A percentile compares a stretch with the other conserved stretches of the same genome.
Evolutionary conservation across 2,888 invertebrate species (phyloP).

Genomic region (Xestia rhomboidea): DNA sequence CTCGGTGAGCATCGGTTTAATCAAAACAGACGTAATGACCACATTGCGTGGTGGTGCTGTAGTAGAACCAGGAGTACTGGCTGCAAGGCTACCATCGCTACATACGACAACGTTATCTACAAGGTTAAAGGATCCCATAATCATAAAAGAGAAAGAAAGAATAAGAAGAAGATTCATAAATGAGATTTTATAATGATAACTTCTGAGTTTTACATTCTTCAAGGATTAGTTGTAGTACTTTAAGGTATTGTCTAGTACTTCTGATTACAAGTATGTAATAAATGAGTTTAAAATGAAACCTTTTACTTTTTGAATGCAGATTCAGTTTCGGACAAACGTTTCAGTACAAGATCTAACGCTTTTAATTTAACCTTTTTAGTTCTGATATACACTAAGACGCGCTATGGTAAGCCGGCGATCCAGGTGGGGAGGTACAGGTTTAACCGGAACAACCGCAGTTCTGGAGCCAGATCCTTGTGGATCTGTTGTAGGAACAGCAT

Average conservation of each 20-base stretch:
- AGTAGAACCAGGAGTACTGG: constrained; percentile 17
- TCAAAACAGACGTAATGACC: constrained; percentile 45
- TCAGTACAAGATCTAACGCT: constrained; percentile 14
- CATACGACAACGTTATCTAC: too few species aligned
- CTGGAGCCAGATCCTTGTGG: constrained; percentile 77
- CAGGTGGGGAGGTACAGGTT: constrained; percentile 76
- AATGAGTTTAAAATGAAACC: background rate
- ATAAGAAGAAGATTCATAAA: background rate
- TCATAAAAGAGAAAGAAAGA: background rate
- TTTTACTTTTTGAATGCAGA: constrained; percentile 4
- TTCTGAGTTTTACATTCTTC: background rate
- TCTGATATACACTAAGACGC: constrained; percentile 72
- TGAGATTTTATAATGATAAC: background rate
- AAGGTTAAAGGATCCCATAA: too few species aligned
- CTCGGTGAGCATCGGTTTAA: constrained; percentile 66
- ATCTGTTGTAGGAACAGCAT: constrained; percentile 76
- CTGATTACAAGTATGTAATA: constrained; percentile 6
- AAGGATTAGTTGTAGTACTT: background rate
- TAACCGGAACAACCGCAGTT: constrained; percentile 77
- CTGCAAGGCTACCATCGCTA: too few species aligned
- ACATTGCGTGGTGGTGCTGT: constrained; percentile 19
- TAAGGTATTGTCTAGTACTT: too few species aligned
- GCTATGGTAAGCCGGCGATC: constrained; percentile 73
- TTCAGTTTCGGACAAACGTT: background rate
- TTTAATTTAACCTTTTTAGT: constrained; percentile 62